Evolutionary conservation across 2,888 invertebrate species (phyloP).

Genomic region (Rhingia rostrata): DNA sequence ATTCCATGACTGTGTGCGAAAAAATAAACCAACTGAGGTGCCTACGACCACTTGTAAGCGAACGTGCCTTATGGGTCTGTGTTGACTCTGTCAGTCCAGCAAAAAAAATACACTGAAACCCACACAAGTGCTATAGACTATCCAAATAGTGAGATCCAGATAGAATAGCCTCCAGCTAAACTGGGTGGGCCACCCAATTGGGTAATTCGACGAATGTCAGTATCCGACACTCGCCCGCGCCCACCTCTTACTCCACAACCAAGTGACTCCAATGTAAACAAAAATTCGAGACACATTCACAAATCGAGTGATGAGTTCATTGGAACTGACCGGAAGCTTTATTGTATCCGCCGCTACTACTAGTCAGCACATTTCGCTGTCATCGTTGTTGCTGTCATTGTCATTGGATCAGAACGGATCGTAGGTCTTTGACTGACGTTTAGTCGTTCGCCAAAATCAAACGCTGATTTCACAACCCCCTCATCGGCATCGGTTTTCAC

Average conservation of each 20-base stretch:
- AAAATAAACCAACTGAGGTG: no score
- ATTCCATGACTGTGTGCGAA: no score
- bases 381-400: background rate
- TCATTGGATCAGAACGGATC: background rate
- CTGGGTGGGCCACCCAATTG: conserved; percentile 43
- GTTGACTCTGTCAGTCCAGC: no score
- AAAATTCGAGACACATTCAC: conserved; percentile 28
- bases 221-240: no score
- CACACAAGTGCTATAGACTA: conserved; percentile 3
- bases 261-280: conserved; percentile 31
- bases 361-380: background rate
- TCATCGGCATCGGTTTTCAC: conserved; percentile 36
- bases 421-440: conserved; percentile 47
- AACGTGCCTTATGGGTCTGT: conserved; percentile 4
- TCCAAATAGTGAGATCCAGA: background rate
- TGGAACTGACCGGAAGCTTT: conserved; percentile 43
- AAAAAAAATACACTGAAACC: background rate
- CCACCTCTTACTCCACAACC: background rate
- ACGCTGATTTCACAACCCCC: conserved; percentile 40
- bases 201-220: background rate
- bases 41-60: background rate
- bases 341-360: conserved; percentile 14
- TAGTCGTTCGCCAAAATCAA: conserved; percentile 48
- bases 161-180: background rate
- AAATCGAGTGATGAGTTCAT: conserved; percentile 41